A percentile compares a stretch with the other conserved stretches of the same genome.
These are phyloP conservation scores for Mionectes olivaceus DNA, from an alignment of 2,797 vertebrate genomes.

Conservation along the genomic window DNA sequence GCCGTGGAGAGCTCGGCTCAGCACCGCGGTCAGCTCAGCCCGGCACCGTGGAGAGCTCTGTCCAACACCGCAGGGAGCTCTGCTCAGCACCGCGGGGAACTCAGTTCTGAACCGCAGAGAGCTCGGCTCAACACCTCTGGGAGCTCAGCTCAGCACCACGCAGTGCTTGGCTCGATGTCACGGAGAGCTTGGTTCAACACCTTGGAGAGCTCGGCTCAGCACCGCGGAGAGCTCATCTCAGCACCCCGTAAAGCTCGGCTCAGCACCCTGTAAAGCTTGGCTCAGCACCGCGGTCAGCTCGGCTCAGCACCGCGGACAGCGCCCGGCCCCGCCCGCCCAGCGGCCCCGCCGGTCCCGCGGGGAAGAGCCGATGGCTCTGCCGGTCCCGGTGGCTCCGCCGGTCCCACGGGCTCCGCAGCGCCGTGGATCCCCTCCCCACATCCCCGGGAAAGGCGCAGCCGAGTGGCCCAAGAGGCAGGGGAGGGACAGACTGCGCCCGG, in stretches of 20 bases:
- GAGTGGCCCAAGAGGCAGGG: not conserved
- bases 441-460: not conserved
- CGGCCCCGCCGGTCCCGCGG: not conserved
- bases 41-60: fast-evolving
- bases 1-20: fast-evolving
- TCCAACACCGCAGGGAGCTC: fast-evolving
- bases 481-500: not conserved
- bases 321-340: not conserved
- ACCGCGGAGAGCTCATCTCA: fast-evolving
- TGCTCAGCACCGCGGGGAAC: fast-evolving
- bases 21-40: not conserved
- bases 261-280: not conserved
- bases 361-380: not conserved
- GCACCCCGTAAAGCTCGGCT: not conserved
- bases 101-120: fast-evolving
- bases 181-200: not conserved
- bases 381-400: not conserved
- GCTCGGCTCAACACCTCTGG: fast-evolving
- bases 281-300: fast-evolving
- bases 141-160: fast-evolving
- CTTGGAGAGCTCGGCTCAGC: not conserved
- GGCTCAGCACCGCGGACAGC: not conserved
- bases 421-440: not conserved
- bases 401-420: not conserved
- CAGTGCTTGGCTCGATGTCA: fast-evolving